Conservation (phyloP, 2,797 vertebrate genomes). For the Glyptemys insculpta region DNA sequence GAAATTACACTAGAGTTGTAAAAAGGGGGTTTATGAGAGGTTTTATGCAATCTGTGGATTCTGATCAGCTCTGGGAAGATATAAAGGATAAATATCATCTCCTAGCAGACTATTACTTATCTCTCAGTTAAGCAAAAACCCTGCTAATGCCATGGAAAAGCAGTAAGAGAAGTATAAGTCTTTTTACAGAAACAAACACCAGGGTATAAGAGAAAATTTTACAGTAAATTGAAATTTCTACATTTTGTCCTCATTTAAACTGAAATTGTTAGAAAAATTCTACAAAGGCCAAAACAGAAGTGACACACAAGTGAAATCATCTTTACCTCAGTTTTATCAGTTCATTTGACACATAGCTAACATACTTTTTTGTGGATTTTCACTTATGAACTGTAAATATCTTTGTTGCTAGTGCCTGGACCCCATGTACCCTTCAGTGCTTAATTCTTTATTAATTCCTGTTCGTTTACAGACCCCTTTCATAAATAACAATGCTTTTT, state of each 20-base stretch:
- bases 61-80: slow-evolving; percentile 46
- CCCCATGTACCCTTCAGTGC: background rate
- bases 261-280: background rate
- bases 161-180: background rate
- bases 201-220: background rate
- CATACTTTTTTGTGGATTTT: background rate
- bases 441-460: background rate
- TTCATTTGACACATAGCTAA: background rate
- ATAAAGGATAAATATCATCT: slow-evolving; percentile 63
- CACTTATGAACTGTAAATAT: background rate
- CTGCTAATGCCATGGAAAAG: background rate
- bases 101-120: slow-evolving; percentile 56
- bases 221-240: background rate
- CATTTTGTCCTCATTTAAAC: background rate
- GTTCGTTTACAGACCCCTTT: background rate
- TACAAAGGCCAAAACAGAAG: background rate
- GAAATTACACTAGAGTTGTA: slow-evolving; percentile 29
- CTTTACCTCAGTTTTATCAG: background rate
- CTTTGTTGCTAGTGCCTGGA: background rate
- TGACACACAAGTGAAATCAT: background rate
- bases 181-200: background rate
- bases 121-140: slow-evolving; percentile 18
- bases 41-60: slow-evolving; percentile 61
- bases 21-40: slow-evolving; percentile 56
- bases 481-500: background rate